Conservation (phyloP, 2,113 vertebrate genomes). For the Hemiscyllium ocellatum region DNA sequence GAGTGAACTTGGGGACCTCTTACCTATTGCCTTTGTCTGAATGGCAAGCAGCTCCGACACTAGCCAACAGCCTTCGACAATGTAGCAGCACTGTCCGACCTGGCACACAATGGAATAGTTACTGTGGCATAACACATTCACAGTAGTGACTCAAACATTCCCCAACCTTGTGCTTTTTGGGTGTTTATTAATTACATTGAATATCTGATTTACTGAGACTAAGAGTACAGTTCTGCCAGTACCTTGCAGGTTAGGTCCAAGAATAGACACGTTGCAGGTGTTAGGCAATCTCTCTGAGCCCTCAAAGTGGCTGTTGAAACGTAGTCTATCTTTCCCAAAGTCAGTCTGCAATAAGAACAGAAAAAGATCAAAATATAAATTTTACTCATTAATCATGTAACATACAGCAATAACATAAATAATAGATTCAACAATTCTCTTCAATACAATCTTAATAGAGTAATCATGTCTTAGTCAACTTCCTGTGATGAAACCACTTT, state of each 20-base stretch:
- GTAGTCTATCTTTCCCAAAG: slow-evolving; percentile 69
- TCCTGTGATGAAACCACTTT: not conserved
- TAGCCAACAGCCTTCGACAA: slow-evolving; percentile 74
- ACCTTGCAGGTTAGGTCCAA: slow-evolving; percentile 77
- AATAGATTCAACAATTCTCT: not conserved
- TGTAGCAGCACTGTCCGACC: slow-evolving; percentile 69
- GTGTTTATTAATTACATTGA: not conserved
- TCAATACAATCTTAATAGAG: not conserved
- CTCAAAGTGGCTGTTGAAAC: slow-evolving; percentile 70
- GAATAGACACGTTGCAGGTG: slow-evolving; percentile 85
- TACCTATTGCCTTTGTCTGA: slow-evolving; percentile 74
- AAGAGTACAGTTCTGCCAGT: not conserved
- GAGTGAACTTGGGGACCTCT: slow-evolving; percentile 40
- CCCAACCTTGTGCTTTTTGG: not conserved
- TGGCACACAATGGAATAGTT: slow-evolving; percentile 45
- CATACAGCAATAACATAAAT: not conserved
- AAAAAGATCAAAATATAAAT: not conserved
- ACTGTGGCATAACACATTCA: not conserved
- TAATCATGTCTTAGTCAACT: not conserved
- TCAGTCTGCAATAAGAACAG: slow-evolving; percentile 53
- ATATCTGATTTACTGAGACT: not conserved
- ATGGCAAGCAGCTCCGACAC: slow-evolving; percentile 88
- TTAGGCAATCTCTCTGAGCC: slow-evolving; percentile 74
- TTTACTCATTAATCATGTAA: not conserved
- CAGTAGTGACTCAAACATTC: not conserved